Base-by-base conservation (phyloP, 2,113 vertebrate genomes). In the Prionailurus viverrinus region DNA sequence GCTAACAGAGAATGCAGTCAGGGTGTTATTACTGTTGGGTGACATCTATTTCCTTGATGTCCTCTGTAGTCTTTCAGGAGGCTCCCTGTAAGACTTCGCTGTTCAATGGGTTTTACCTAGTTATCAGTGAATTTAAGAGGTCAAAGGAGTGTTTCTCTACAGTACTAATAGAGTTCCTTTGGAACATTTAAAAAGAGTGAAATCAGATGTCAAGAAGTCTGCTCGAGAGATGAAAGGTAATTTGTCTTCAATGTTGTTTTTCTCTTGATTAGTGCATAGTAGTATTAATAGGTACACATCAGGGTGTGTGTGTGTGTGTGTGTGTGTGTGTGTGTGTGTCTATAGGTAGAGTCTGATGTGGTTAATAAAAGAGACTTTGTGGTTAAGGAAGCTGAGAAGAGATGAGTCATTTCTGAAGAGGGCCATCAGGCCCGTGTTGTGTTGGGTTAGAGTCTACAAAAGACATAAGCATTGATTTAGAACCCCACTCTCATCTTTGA, bases 161-260 rank as follows among this genome's bases (percentile, higher is more conserved):
- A 78, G 63, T 80, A 61, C 51, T 91, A 71, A 63, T 91, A 85
- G 63, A 94, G 3, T 79, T 97, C 8, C 45, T 78, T 88, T 83
- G 88, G 53, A 96, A 97, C 29, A 69, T 82, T 93, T 94, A 83
- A 87, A 95, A 94, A 87, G 63, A 91, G 55, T n/a, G 39, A 96
- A 97, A 33, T 95, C 5, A 68, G 74, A 31, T 69, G 3, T 95
- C 96, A 97, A 88, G 86, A 96, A 96, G 63, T n/a, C 68, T 95
- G 55, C 84, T 87, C 94, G 83, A 78, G 39, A 66, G 73, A 85
- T 25, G 79, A 93, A 95, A 83, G 65, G 29, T 48, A 91, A 41
- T 84, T 55, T 93, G 63, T 85, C 84, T 65, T 51, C 48, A 91
- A 41, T 53, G 51, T 39, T 68, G 53, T 29, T 39, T 94, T 94